Percentiles rank a stretch among this genome's conserved stretches.
Evolutionary conservation across 53 echinoderm and acorn worm genomes (phyloP).

Genomic region (Temnopleurus reevesii): DNA sequence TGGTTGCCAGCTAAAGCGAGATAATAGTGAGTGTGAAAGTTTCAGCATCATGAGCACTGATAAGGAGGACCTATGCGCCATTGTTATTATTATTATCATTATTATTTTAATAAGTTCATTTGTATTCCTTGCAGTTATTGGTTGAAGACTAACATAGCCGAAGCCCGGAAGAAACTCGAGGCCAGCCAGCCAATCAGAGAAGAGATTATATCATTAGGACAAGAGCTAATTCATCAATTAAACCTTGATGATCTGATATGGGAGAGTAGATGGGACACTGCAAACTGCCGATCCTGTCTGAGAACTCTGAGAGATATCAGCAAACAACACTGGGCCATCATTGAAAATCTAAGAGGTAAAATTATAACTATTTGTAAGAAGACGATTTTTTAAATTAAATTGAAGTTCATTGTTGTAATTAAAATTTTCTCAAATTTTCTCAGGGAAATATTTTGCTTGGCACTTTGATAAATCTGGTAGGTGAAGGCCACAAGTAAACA

Average conservation of each 20-base stretch:
- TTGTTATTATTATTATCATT: not conserved
- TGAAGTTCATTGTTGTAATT: too few relatives aligned
- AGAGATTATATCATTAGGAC: conserved; percentile 66
- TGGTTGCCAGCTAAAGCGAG: too few relatives aligned
- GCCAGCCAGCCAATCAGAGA: conserved; percentile 74
- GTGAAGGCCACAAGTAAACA: too few relatives aligned
- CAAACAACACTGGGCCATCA: conserved; percentile 62
- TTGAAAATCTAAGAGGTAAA: conserved; percentile 77
- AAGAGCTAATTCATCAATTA: conserved; percentile 62
- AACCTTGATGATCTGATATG: conserved; percentile 73
- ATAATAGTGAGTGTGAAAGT: too few relatives aligned
- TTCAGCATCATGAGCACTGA: too few relatives aligned
- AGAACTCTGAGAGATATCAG: conserved; percentile 61
- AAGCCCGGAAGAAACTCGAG: conserved; percentile 62
- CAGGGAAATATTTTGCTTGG: too few relatives aligned
- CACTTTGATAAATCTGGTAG: too few relatives aligned
- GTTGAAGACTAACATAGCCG: conserved; percentile 70
- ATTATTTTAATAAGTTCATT: not conserved
- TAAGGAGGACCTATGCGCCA: not conserved
- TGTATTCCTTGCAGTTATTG: conserved; percentile 63
- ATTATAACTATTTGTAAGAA: too few relatives aligned
- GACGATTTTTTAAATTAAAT: too few relatives aligned
- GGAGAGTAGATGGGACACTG: conserved; percentile 85
- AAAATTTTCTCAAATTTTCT: too few relatives aligned
- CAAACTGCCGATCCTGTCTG: conserved; percentile 73